Conservation (phyloP, 2,797 vertebrate species). For the Platalea minor region DNA sequence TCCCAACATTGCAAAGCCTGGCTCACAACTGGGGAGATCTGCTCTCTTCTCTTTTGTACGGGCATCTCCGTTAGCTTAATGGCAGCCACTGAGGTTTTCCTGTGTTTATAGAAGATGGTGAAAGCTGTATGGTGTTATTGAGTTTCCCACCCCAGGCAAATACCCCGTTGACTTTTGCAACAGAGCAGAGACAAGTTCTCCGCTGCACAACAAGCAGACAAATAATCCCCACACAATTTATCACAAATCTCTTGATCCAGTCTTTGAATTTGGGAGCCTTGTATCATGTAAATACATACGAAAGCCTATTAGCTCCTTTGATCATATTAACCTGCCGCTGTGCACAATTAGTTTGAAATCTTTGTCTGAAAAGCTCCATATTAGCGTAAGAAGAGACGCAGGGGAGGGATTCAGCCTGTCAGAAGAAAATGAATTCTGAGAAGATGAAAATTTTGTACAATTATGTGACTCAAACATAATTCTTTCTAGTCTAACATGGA, state of each 20-base stretch:
- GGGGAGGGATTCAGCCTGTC: constrained; percentile 22
- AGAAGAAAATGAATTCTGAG: background rate
- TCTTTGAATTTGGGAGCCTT: background rate
- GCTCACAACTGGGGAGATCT: background rate
- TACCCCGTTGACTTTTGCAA: background rate
- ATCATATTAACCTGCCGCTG: constrained; percentile 27
- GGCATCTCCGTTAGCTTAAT: background rate
- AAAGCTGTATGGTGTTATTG: background rate
- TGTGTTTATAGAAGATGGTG: background rate
- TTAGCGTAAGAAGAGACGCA: background rate
- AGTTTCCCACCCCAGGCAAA: background rate
- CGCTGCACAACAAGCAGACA: background rate
- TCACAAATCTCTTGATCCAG: constrained; percentile 14
- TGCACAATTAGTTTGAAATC: constrained; percentile 39
- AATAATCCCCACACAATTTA: background rate
- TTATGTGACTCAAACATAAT: background rate
- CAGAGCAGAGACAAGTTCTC: background rate
- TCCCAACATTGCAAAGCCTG: background rate
- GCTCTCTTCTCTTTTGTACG: background rate
- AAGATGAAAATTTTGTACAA: background rate
- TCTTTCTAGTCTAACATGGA: background rate
- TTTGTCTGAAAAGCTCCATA: constrained; percentile 33
- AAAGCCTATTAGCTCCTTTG: constrained; percentile 50
- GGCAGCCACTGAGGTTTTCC: background rate
- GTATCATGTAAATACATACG: background rate